These are phyloP conservation scores for Andrena dorsata DNA, from an alignment of 2,888 invertebrate species.

Conservation along the genomic window DNA sequence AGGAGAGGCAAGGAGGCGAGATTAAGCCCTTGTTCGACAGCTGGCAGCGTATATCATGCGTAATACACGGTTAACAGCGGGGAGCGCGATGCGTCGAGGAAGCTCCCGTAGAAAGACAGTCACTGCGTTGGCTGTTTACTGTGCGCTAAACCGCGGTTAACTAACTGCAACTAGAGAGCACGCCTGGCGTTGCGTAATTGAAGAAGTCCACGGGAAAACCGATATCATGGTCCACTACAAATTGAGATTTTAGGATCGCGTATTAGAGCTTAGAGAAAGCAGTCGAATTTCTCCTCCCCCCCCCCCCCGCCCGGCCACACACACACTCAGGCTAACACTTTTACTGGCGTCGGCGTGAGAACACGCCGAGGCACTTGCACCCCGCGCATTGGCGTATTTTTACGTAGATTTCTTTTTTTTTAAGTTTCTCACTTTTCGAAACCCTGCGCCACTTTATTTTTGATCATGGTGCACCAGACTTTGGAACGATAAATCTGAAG, in stretches of 20 bases:
- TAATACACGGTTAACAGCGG: slow-evolving; percentile 57
- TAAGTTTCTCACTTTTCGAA: neutral
- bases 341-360: too few species aligned
- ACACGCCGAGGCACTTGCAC: too few species aligned
- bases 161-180: slow-evolving; percentile 20
- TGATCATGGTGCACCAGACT: neutral
- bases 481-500: neutral
- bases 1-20: slow-evolving; percentile 67
- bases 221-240: too few species aligned
- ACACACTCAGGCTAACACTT: too few species aligned
- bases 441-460: neutral
- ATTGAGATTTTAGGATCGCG: too few species aligned
- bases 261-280: too few species aligned
- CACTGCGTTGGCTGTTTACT: slow-evolving; percentile 39
- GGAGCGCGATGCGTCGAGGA: slow-evolving; percentile 49
- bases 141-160: slow-evolving; percentile 35
- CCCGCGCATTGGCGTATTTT: too few species aligned
- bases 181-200: neutral
- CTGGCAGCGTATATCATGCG: slow-evolving; percentile 73
- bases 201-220: too few species aligned
- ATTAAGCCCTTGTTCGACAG: slow-evolving; percentile 79
- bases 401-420: neutral
- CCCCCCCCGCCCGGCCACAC: too few species aligned
- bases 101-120: slow-evolving; percentile 39
- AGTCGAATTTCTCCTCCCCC: too few species aligned